Evolutionary conservation across 2,888 invertebrate species (phyloP).

Genomic region (Tinea trinotella): DNA sequence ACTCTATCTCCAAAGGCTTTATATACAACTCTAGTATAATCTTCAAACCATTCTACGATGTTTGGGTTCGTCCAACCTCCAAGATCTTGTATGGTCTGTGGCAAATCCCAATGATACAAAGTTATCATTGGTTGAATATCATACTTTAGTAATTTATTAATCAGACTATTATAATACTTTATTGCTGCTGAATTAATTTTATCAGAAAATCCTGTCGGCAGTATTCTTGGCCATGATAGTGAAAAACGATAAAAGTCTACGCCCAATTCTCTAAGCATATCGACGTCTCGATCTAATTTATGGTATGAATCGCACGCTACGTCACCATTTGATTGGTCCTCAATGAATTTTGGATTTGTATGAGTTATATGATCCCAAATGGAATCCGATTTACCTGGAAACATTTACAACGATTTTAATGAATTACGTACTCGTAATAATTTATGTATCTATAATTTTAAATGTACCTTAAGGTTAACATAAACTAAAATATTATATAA

Average conservation of each 20-base stretch:
- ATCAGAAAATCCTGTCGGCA: conserved; percentile 18
- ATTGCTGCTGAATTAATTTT: conserved; percentile 16
- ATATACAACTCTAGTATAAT: conserved; percentile 61
- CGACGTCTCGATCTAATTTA: conserved; percentile 36
- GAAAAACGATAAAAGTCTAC: conserved; percentile 21
- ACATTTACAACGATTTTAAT: background rate
- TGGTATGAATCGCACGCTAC: conserved; percentile 35
- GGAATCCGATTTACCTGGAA: conserved; percentile 19
- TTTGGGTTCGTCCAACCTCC: conserved; percentile 34
- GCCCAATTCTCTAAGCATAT: conserved; percentile 24
- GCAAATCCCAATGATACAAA: conserved; percentile 43
- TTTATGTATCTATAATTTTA: background rate
- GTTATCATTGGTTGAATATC: conserved; percentile 19
- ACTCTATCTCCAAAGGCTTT: conserved; percentile 64
- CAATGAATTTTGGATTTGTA: conserved; percentile 32
- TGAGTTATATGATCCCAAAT: conserved; percentile 46
- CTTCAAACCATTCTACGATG: conserved; percentile 50
- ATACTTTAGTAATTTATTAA: conserved; percentile 15
- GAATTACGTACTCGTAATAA: background rate
- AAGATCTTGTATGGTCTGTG: conserved; percentile 32
- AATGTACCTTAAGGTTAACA: background rate
- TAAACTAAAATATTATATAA: background rate
- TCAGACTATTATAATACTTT: conserved; percentile 19
- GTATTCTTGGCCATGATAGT: conserved; percentile 19
- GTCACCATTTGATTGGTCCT: conserved; percentile 33